Conservation (phyloP, 2,888 invertebrate genomes). For the Yponomeuta sedellus region DNA sequence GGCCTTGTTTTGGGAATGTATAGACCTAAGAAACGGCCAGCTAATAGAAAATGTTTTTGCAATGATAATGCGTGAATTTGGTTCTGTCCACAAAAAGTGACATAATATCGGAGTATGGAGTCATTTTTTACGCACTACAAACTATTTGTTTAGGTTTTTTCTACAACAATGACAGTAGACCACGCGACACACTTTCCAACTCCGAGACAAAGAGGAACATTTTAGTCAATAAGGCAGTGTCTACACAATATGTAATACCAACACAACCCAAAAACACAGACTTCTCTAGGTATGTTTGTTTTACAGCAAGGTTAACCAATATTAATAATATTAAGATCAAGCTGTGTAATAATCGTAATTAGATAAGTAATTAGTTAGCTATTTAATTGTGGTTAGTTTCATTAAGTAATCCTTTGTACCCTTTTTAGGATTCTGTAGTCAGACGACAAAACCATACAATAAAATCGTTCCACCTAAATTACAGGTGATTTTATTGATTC, state of each 20-base stretch:
- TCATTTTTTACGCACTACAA: background rate
- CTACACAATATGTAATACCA: background rate
- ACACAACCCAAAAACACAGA: background rate
- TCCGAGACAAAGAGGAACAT: conserved; percentile 8
- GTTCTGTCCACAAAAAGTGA: conserved; percentile 2
- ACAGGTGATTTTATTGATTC: too few relatives aligned
- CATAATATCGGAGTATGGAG: conserved; percentile 9
- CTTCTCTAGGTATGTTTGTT: background rate
- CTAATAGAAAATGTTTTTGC: conserved; percentile 5
- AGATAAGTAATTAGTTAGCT: background rate
- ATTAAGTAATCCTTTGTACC: background rate
- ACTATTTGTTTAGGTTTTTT: conserved; percentile 6
- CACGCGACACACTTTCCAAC: conserved; percentile 15
- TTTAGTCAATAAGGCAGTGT: background rate
- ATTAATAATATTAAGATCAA: conserved; percentile 3
- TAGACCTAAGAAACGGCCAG: background rate
- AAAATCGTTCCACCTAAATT: too few relatives aligned
- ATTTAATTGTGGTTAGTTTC: conserved; percentile 1
- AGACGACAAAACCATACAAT: too few relatives aligned
- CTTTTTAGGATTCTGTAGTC: background rate
- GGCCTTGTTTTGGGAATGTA: background rate
- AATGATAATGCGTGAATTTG: conserved; percentile 4
- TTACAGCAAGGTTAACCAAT: background rate
- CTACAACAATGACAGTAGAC: conserved; percentile 8
- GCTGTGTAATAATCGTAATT: too few relatives aligned